Conservation (phyloP, 2,797 vertebrate genomes). For the Muscicapa striata region DNA sequence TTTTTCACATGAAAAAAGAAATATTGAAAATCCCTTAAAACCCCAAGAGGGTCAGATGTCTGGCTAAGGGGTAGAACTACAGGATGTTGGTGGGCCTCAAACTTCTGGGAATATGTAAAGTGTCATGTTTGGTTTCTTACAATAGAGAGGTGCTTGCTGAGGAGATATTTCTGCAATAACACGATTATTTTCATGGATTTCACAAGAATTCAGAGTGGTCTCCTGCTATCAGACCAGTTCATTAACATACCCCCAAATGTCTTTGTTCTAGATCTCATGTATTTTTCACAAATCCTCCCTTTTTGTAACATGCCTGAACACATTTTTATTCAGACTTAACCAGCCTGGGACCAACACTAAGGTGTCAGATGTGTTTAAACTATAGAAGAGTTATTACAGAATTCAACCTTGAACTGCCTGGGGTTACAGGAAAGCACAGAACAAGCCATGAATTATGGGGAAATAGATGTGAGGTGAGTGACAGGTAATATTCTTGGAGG, state of each 20-base stretch:
- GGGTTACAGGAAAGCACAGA: background rate
- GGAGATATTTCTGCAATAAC: background rate
- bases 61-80: background rate
- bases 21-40: background rate
- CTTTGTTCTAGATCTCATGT: background rate
- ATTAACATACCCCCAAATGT: background rate
- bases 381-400: background rate
- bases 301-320: background rate
- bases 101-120: background rate
- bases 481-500: constrained; percentile 17
- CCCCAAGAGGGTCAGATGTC: background rate
- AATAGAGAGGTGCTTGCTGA: background rate
- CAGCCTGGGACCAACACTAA: background rate
- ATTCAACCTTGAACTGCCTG: constrained; percentile 31
- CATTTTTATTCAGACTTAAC: background rate
- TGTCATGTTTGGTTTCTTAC: background rate
- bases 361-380: background rate
- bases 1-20: background rate
- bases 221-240: background rate
- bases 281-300: background rate
- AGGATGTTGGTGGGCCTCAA: background rate
- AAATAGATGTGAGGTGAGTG: background rate
- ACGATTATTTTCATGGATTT: background rate
- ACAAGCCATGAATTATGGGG: background rate
- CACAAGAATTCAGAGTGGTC: background rate